Evolutionary conservation across 1,140 invertebrate genomes (phyloP), one percentile per base, ranked within the genome.

Genomic region (Zaprionus vittiger): DNA sequence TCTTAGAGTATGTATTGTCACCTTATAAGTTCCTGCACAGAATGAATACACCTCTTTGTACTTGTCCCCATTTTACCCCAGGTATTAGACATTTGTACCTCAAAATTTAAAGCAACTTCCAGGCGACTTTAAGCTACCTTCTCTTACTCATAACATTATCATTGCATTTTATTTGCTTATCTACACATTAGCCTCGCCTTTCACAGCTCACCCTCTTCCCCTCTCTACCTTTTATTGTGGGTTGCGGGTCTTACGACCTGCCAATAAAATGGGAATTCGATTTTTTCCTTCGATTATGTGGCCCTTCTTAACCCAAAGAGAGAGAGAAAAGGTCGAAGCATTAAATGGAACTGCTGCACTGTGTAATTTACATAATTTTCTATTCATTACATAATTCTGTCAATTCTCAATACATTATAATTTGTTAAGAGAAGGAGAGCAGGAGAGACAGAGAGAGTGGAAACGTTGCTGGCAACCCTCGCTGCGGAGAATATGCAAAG

Each of bases 331-430:
- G 91, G 83, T 92, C 77, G 54, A 67, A 47, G 86, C 83, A 92
- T 91, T 92, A 91, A 92, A 91, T 91, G 85, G 87, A 91, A 92
- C 84, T 91, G 83, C 89, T 91, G 83, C 89, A 80, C 79, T 82
- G 89, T 82, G 89, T 91, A 92, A 92, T 92, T 92, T 92, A 72
- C 91, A 92, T 92, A 92, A 92, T 92, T 92, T 92, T 91, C 90
- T 92, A 92, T 92, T 92, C 91, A 92, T 92, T 92, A 92, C 83
- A 92, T 89, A 91, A 92, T 92, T 91, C 78, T 91, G 91, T 91
- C 91, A 92, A 92, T 92, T 92, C 92, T 78, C 85, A 91, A 92
- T 92, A 91, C 91, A 86, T 91, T 92, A 89, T 91, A 92, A 89
- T 91, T 91, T 91, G 83, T 85, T 91, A 79, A 81, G 70, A 75